Conservation (phyloP, 2,888 invertebrate genomes). For the Steinernema carpocapsae region DNA sequence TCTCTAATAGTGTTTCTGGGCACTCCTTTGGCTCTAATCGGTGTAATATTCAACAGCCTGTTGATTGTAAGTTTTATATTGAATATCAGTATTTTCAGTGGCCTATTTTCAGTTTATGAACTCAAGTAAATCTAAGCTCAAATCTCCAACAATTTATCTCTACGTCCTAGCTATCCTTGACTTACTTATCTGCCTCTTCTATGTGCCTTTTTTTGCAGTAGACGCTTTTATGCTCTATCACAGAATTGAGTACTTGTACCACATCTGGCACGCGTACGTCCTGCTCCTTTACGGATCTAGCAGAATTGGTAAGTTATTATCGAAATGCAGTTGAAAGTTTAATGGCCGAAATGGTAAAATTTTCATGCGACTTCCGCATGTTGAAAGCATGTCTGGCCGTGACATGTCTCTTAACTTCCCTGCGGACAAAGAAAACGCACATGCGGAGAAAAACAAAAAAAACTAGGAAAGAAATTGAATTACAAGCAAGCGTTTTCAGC, state of each 20-base stretch:
- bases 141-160: constrained; percentile 56
- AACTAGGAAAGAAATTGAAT: no score
- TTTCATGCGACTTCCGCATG: no score
- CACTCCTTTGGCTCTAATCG: constrained; percentile 59
- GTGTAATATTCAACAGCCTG: constrained; percentile 58
- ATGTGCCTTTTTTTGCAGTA: constrained; percentile 63
- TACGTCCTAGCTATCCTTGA: constrained; percentile 56
- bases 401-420: no score
- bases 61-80: constrained; percentile 51
- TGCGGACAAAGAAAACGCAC: no score
- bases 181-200: constrained; percentile 60
- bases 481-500: constrained; percentile 45
- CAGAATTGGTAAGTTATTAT: constrained; percentile 53
- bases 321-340: neutral
- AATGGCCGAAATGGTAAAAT: no score
- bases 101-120: neutral
- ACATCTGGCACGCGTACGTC: constrained; percentile 61
- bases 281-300: constrained; percentile 58
- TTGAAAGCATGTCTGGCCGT: no score
- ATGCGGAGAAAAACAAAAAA: no score
- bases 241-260: constrained; percentile 53
- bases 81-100: neutral
- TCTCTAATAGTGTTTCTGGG: constrained; percentile 59
- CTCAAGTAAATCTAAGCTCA: constrained; percentile 20
- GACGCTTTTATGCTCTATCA: constrained; percentile 61